Evolutionary conservation across 2,888 invertebrate species (phyloP).

Genomic region (Chaitophorus viminalis): DNA sequence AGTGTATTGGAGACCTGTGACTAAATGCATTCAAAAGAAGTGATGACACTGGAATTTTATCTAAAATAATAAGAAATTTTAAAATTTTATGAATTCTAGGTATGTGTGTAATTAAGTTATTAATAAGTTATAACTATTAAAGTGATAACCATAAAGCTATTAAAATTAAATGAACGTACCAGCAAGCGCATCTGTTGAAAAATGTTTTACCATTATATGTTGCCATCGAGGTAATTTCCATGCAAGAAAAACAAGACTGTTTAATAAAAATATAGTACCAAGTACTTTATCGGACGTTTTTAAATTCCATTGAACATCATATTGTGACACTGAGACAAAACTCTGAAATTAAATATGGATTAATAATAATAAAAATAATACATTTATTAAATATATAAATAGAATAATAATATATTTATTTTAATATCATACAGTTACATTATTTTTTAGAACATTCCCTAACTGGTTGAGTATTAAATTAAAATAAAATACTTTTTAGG

Average conservation of each 20-base stretch:
- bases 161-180: slow-evolving; percentile 70
- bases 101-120: no score
- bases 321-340: slow-evolving; percentile 67
- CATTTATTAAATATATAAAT: no score
- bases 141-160: no score
- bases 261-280: slow-evolving; percentile 80
- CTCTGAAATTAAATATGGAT: slow-evolving; percentile 66
- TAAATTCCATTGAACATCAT: slow-evolving; percentile 82
- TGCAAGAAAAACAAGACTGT: slow-evolving; percentile 81
- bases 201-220: slow-evolving; percentile 83
- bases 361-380: no score
- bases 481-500: no score
- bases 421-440: no score
- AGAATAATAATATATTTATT: no score
- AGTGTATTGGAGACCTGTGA: slow-evolving; percentile 86
- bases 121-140: no score
- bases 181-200: slow-evolving; percentile 83
- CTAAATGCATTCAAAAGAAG: slow-evolving; percentile 96
- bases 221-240: slow-evolving; percentile 83
- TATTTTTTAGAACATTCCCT: no score
- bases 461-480: no score
- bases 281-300: slow-evolving; percentile 82
- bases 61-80: slow-evolving; percentile 65
- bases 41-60: slow-evolving; percentile 82
- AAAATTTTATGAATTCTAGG: not conserved